phyloP scores from a whole-genome alignment of 1,140 invertebrate genomes.

The Riptortus pedestris region DNA sequence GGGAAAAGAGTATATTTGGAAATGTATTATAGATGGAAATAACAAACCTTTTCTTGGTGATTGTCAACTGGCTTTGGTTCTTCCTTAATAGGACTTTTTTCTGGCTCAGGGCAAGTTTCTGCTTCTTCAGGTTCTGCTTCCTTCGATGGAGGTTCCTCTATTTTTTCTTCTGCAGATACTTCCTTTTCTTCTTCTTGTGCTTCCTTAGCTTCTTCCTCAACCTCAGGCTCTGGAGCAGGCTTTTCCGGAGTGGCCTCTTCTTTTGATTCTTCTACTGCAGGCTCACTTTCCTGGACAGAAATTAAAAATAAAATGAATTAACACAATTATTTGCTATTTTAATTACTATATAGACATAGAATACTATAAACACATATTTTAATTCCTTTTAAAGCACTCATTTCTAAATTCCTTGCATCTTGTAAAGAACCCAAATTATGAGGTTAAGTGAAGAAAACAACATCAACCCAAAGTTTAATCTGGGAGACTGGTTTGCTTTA shows the following conservation, averaged over 20 bases:
- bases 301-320: neutral
- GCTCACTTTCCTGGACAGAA: neutral
- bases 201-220: neutral
- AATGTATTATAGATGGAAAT: too few species aligned
- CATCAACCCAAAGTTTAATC: too few species aligned
- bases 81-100: conserved; percentile 16
- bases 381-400: too few species aligned
- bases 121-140: conserved; percentile 9
- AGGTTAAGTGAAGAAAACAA: too few species aligned
- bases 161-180: conserved; percentile 11
- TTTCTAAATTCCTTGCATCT: too few species aligned
- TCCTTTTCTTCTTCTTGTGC: neutral
- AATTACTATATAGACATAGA: too few species aligned
- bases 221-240: neutral
- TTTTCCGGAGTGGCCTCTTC: neutral
- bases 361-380: too few species aligned
- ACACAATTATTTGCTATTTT: neutral
- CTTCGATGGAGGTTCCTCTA: conserved; percentile 18
- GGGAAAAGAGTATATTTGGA: too few species aligned
- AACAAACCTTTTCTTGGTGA: too few species aligned
- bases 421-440: too few species aligned
- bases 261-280: neutral
- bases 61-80: conserved; percentile 20
- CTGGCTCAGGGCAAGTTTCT: conserved; percentile 2
- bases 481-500: too few species aligned